These are phyloP conservation scores for Helleia helle DNA, from an alignment of 2,888 invertebrate species.

Conservation along the genomic window DNA sequence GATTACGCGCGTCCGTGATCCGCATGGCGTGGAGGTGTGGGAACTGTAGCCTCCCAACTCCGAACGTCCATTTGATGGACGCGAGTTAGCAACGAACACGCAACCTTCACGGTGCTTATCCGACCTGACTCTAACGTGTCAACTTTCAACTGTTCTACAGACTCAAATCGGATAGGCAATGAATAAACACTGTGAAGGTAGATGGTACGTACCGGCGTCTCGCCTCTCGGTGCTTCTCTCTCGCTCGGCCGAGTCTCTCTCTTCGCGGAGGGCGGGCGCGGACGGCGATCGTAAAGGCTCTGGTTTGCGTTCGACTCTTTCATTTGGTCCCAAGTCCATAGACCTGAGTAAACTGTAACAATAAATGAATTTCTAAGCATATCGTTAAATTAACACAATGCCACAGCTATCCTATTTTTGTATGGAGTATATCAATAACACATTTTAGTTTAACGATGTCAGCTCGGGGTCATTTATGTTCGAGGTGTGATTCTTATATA, in stretches of 20 bases:
- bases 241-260: slow-evolving; percentile 45
- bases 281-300: slow-evolving; percentile 69
- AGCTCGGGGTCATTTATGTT: neutral
- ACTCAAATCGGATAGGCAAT: slow-evolving; percentile 22
- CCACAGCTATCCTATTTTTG: no score
- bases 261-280: slow-evolving; percentile 40
- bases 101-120: slow-evolving; percentile 2
- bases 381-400: no score
- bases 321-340: slow-evolving; percentile 76
- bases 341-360: slow-evolving; percentile 83
- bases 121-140: slow-evolving; percentile 10
- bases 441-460: neutral
- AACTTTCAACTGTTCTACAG: neutral
- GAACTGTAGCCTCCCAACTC: slow-evolving; percentile 34
- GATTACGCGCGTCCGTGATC: slow-evolving; percentile 60
- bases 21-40: slow-evolving; percentile 40
- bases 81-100: neutral
- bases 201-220: slow-evolving; percentile 51
- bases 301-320: slow-evolving; percentile 50
- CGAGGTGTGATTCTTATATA: no score
- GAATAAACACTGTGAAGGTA: slow-evolving; percentile 7
- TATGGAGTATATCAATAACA: no score
- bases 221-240: slow-evolving; percentile 53
- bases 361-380: no score
- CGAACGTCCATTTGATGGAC: slow-evolving; percentile 27